These are phyloP conservation scores for Fulmarus glacialis DNA, from an alignment of 2,113 vertebrate genomes.

Conservation along the genomic window DNA sequence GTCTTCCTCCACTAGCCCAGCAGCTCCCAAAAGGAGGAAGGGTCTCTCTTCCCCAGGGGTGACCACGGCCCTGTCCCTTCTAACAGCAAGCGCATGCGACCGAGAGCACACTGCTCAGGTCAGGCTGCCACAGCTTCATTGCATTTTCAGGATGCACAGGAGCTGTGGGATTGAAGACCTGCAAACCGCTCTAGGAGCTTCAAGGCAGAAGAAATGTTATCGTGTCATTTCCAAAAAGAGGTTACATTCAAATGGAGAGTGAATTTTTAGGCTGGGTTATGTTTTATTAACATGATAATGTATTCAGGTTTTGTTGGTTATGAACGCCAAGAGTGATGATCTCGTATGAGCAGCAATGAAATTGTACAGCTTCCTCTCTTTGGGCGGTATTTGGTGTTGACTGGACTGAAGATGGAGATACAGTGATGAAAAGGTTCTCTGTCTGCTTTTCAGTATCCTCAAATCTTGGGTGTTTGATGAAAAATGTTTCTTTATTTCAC, in stretches of 20 bases:
- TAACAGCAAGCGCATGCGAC: rapidly evolving
- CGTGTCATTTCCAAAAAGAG: background rate
- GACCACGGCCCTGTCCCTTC: background rate
- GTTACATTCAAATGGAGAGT: background rate
- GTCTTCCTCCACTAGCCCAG: background rate
- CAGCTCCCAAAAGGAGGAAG: background rate
- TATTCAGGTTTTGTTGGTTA: background rate
- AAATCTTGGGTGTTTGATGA: background rate
- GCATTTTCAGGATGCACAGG: background rate
- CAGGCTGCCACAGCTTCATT: background rate
- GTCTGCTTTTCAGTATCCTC: background rate
- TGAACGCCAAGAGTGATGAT: background rate
- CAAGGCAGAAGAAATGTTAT: background rate
- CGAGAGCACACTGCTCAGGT: rapidly evolving
- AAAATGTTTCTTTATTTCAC: background rate
- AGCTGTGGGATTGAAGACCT: background rate
- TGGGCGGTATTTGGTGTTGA: background rate
- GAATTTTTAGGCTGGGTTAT: background rate
- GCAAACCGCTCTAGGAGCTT: background rate
- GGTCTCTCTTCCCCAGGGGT: background rate
- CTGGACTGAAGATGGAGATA: background rate
- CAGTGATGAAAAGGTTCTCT: background rate
- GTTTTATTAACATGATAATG: background rate
- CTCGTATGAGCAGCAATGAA: background rate
- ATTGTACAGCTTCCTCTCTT: background rate